These are phyloP conservation scores for Drosophila neocordata DNA, from an alignment of 1,140 invertebrate genomes.

Conservation along the genomic window DNA sequence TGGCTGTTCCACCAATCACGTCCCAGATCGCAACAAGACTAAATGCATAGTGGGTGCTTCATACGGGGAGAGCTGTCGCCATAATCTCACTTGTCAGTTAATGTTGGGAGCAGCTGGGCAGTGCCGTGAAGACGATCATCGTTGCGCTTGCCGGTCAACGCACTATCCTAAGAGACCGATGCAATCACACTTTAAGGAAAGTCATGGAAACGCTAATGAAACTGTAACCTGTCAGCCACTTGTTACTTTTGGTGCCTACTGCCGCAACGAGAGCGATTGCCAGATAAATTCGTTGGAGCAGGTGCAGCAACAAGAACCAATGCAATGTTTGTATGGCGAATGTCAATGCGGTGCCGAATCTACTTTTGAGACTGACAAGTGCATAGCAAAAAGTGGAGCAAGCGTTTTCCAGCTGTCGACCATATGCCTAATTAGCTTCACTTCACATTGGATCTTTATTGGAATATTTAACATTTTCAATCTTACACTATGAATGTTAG, in stretches of 20 bases:
- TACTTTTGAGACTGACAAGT: slow-evolving; percentile 33
- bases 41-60: slow-evolving; percentile 34
- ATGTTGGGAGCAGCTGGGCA: slow-evolving; percentile 31
- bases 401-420: background rate
- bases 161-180: slow-evolving; percentile 33
- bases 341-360: slow-evolving; percentile 39
- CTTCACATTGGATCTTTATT: slow-evolving; percentile 30
- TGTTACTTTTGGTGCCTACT: slow-evolving; percentile 43
- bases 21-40: slow-evolving; percentile 47
- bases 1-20: slow-evolving; percentile 35
- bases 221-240: slow-evolving; percentile 29
- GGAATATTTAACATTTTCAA: slow-evolving; percentile 18
- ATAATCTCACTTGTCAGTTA: slow-evolving; percentile 38
- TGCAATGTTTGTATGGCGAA: slow-evolving; percentile 53
- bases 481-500: slow-evolving; percentile 15
- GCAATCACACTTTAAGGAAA: background rate
- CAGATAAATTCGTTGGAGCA: slow-evolving; percentile 25
- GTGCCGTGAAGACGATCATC: slow-evolving; percentile 38
- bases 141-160: slow-evolving; percentile 32
- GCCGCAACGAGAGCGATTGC: slow-evolving; percentile 48
- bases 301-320: background rate
- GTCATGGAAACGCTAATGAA: background rate
- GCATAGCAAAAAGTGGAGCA: slow-evolving; percentile 4
- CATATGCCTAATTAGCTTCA: background rate
- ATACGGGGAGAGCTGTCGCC: slow-evolving; percentile 32